Evolutionary conservation across 2,113 vertebrate species (phyloP).

Genomic region (Limnothrissa miodon): DNA sequence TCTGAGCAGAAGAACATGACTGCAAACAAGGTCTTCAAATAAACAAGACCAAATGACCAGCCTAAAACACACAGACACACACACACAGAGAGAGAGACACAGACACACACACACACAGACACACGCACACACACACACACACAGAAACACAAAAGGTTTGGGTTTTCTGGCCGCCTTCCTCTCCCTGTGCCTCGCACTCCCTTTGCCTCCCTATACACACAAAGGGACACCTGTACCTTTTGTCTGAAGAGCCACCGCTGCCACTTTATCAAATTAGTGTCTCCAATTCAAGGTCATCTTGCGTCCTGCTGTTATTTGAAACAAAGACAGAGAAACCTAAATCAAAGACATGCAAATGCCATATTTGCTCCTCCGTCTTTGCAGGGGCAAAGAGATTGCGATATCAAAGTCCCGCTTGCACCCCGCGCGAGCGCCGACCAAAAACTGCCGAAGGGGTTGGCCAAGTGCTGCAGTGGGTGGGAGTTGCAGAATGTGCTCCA

Average conservation of each 20-base stretch:
- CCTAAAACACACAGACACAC: not conserved
- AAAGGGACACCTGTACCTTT: constrained; percentile 29
- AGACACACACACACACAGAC: constrained; percentile 25
- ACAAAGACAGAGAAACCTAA: not conserved
- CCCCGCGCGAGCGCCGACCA: too few species aligned
- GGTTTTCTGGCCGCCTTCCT: not conserved
- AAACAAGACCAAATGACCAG: constrained; percentile 14
- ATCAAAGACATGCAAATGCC: constrained; percentile 16
- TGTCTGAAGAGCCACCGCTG: not conserved
- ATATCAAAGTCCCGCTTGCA: not conserved
- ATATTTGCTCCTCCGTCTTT: not conserved
- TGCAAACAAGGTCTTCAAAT: constrained; percentile 9
- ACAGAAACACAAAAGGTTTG: constrained; percentile 21
- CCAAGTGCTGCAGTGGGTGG: not conserved
- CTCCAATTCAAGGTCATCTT: constrained; percentile 10
- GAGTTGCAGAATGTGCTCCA: not conserved
- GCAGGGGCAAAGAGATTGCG: not conserved
- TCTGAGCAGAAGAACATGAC: not conserved
- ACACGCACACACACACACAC: constrained; percentile 27
- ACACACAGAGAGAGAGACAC: not conserved
- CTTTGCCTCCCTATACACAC: not conserved
- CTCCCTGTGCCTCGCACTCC: not conserved
- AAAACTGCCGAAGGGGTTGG: not conserved
- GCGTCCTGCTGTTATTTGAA: not conserved
- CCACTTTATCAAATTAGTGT: constrained; percentile 12